Evolutionary conservation across 2,113 vertebrate genomes (phyloP).

Genomic region (Sander lucioperca): DNA sequence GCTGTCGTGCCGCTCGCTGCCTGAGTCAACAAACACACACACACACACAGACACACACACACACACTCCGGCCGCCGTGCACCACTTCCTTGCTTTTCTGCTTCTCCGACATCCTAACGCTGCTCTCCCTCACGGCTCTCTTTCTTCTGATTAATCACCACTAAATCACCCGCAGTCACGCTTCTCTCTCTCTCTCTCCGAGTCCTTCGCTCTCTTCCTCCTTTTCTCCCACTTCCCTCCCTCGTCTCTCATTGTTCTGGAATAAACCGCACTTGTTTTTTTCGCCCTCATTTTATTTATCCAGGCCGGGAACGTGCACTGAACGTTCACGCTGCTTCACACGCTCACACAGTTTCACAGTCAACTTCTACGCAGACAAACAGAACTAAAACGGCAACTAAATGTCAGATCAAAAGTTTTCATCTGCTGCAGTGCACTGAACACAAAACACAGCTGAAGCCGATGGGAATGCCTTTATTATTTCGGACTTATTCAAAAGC

Average conservation of each 20-base stretch:
- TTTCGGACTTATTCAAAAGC: too few relatives aligned
- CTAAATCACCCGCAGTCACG: constrained; percentile 61
- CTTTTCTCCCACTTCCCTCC: constrained; percentile 64
- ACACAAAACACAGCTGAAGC: too few relatives aligned
- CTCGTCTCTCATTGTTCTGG: constrained; percentile 59
- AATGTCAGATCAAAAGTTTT: too few relatives aligned
- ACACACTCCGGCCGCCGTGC: constrained; percentile 37
- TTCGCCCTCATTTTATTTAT: background rate
- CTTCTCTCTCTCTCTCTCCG: constrained; percentile 36
- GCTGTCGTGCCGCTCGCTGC: background rate
- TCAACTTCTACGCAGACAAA: too few relatives aligned
- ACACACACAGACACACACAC: constrained; percentile 37
- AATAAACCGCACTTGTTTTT: constrained; percentile 40
- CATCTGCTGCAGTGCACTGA: too few relatives aligned
- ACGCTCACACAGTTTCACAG: background rate
- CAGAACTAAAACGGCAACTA: too few relatives aligned
- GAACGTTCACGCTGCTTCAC: too few relatives aligned
- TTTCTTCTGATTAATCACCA: constrained; percentile 47
- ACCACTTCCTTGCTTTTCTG: constrained; percentile 44
- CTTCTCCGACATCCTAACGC: constrained; percentile 10
- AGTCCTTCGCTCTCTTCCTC: constrained; percentile 57
- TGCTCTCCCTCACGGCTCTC: background rate
- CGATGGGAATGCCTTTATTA: too few relatives aligned
- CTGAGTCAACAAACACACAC: constrained; percentile 53
- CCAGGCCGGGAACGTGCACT: background rate